These are phyloP conservation scores for Mythimna ferrago DNA, from an alignment of 2,888 invertebrate species.

Conservation along the genomic window DNA sequence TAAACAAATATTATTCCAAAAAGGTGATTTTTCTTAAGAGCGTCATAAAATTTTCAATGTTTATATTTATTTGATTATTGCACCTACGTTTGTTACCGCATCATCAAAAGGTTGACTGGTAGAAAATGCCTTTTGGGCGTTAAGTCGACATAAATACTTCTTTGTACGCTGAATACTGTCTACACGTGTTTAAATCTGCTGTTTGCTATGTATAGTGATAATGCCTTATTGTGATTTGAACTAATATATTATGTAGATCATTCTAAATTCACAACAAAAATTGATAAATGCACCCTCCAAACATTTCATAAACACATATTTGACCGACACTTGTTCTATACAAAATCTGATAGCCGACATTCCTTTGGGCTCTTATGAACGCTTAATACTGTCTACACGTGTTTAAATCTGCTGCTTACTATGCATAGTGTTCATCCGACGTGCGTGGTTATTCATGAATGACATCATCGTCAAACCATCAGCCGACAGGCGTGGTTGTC, in stretches of 20 bases:
- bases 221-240: too few species aligned
- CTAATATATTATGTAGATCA: too few species aligned
- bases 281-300: background rate
- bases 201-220: constrained; percentile 56
- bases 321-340: background rate
- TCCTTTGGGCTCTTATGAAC: constrained; percentile 18
- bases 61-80: too few species aligned
- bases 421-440: constrained; percentile 52
- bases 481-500: constrained; percentile 55
- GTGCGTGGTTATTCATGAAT: constrained; percentile 54
- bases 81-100: too few species aligned
- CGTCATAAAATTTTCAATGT: too few species aligned
- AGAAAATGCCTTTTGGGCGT: too few species aligned
- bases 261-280: too few species aligned
- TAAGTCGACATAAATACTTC: too few species aligned
- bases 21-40: too few species aligned
- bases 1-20: too few species aligned
- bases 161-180: constrained; percentile 14
- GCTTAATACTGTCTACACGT: constrained; percentile 41
- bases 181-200: constrained; percentile 48
- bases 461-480: constrained; percentile 57
- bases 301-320: background rate
- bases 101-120: too few species aligned
- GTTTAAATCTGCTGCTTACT: constrained; percentile 52
- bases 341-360: constrained; percentile 25